Evolutionary conservation across 37 sponge, comb jelly and placozoan species (phyloP).

Genomic region (Eunapius fragilis): DNA sequence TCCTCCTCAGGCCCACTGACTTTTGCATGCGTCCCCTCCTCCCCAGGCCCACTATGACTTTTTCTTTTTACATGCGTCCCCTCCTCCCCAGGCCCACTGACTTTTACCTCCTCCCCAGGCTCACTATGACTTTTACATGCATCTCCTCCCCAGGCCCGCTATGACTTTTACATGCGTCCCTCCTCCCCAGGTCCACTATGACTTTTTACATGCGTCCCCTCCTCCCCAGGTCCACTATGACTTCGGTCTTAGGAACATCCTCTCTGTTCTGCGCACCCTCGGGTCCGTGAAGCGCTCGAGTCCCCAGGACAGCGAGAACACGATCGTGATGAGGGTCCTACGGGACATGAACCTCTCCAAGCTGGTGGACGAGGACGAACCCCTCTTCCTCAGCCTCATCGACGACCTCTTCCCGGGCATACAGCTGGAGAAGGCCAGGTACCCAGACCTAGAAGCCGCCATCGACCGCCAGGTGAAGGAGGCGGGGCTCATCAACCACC

Average conservation of each 20-base stretch:
- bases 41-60: too few relatives aligned
- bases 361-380: slow-evolving; percentile 98
- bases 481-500: slow-evolving; percentile 88
- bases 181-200: not conserved
- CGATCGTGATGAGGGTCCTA: slow-evolving; percentile 96
- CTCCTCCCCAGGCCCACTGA: too few relatives aligned
- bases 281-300: slow-evolving; percentile 89
- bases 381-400: slow-evolving; percentile 93
- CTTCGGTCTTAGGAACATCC: slow-evolving; percentile 97
- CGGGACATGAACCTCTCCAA: slow-evolving; percentile 99
- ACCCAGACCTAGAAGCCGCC: slow-evolving; percentile 95
- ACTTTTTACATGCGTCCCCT: not conserved
- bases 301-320: slow-evolving; percentile 92
- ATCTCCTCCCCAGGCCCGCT: too few relatives aligned
- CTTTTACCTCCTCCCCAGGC: too few relatives aligned
- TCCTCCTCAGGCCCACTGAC: too few relatives aligned
- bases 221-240: slow-evolving; percentile 98
- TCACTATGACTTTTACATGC: too few relatives aligned
- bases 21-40: too few relatives aligned
- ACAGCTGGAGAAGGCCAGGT: slow-evolving; percentile 92
- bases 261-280: slow-evolving; percentile 96
- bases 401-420: slow-evolving; percentile 98
- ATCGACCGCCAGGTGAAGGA: slow-evolving; percentile 70
- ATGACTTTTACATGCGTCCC: too few relatives aligned
- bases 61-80: too few relatives aligned